Percentiles rank a stretch among this genome's conserved stretches.
phyloP scores from a whole-genome alignment of 1,140 invertebrate genomes.

The Calycopis cecrops region DNA sequence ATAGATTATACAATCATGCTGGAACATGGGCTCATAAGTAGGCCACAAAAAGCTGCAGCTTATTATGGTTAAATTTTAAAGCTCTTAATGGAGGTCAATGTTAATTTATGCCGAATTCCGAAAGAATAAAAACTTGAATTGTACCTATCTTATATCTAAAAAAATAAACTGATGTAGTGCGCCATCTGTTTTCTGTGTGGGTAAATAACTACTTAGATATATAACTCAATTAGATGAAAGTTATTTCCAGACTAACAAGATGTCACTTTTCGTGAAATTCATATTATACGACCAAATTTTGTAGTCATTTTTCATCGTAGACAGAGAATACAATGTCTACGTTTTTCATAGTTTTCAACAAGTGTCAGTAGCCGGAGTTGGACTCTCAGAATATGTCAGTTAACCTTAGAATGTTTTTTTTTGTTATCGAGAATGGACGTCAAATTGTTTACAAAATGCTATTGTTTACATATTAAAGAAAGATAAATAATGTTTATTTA shows the following conservation, averaged over 20 bases:
- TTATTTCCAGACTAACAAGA: not conserved
- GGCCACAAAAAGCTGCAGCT: no score
- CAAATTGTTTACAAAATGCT: slow-evolving; percentile 11
- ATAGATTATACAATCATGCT: no score
- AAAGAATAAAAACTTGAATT: not conserved
- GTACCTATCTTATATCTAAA: not conserved
- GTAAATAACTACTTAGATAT: not conserved
- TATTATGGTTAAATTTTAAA: no score
- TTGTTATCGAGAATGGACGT: slow-evolving; percentile 18
- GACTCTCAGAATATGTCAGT: not conserved
- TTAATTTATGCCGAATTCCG: not conserved
- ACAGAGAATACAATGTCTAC: no score
- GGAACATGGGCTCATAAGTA: no score
- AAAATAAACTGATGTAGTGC: not conserved
- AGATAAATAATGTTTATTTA: slow-evolving; percentile 7
- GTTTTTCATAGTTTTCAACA: no score
- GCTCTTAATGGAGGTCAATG: no score
- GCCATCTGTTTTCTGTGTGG: no score
- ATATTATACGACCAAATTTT: not conserved
- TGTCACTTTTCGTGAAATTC: not conserved
- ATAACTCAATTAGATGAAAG: not conserved
- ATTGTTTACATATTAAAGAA: not conserved
- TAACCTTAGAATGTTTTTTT: slow-evolving; percentile 15
- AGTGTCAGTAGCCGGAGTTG: slow-evolving; percentile 1
- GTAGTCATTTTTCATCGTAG: not conserved